A percentile compares a stretch with the other conserved stretches of the same genome.
These are phyloP conservation scores for Choristoneura fumiferana DNA, from an alignment of 1,140 invertebrate genomes.

Conservation along the genomic window DNA sequence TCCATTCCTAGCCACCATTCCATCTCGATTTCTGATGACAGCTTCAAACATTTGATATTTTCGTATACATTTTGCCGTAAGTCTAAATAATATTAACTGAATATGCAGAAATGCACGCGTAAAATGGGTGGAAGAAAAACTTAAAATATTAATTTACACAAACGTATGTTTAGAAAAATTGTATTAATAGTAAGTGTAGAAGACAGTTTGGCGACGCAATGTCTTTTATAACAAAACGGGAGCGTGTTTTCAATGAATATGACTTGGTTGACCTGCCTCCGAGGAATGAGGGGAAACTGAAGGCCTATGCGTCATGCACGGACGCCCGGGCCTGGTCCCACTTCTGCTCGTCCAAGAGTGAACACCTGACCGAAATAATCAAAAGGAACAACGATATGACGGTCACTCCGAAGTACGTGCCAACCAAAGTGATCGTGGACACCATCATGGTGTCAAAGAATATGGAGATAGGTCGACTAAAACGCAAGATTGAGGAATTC, in stretches of 20 bases:
- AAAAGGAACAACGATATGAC: constrained; percentile 63
- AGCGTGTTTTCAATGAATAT: constrained; percentile 67
- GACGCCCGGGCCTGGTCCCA: constrained; percentile 72
- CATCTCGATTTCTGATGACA: constrained; percentile 61
- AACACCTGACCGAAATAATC: constrained; percentile 68
- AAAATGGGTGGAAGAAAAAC: constrained; percentile 55
- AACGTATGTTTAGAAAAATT: constrained; percentile 46
- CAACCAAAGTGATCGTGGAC: constrained; percentile 71
- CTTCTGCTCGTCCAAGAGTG: constrained; percentile 61
- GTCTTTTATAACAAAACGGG: constrained; percentile 72
- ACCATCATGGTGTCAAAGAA: constrained; percentile 72
- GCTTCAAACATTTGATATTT: constrained; percentile 64
- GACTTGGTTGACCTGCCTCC: constrained; percentile 58
- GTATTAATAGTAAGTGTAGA: constrained; percentile 36
- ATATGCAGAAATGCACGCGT: constrained; percentile 43
- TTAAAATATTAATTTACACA: constrained; percentile 33
- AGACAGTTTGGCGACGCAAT: constrained; percentile 38
- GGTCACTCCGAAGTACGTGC: constrained; percentile 63
- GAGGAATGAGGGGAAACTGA: constrained; percentile 69
- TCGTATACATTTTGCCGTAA: constrained; percentile 51
- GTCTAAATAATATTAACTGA: constrained; percentile 36
- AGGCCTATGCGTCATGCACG: constrained; percentile 67
- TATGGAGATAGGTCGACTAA: constrained; percentile 66
- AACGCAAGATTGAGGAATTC: constrained; percentile 67
- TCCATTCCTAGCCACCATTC: constrained; percentile 51